Base-by-base conservation (phyloP, 2,113 vertebrate genomes). In the Heterocephalus glaber region DNA sequence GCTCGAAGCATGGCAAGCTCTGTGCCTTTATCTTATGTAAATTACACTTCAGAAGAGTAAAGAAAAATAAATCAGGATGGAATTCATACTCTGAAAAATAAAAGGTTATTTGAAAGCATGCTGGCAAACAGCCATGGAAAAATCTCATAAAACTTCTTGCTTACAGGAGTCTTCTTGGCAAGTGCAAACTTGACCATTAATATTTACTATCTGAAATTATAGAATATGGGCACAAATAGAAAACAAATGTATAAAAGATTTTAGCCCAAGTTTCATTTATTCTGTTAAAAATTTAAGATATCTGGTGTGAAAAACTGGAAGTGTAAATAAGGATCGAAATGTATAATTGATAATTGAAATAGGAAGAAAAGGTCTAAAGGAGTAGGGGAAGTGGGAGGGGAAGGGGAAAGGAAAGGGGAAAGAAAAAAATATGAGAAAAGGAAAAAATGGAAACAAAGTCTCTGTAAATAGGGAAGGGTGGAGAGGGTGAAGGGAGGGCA, bases 181-280 rank as follows among this genome's bases (percentile, higher is more conserved):
- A 92, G 44, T 81, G 17, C 35, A 56, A 76, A 65, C 49, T 63
- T 92, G 76, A 92, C 86, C 81, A 86, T 79, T 79, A 82, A n/a
- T 41, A 84, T 88, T 94, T 80, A 56, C 20, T 89, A 89, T 68
- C 54, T 94, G 90, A 95, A 82, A 61, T 92, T 81, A 3, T 61
- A 9, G 41, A 86, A 82, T 14, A 81, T 90, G 24, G 54, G 17
- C 16, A 79, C 20, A 94, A 90, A 58, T 85, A 30, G 56, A 56
- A 90, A 72, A 52, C 26, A 8, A 61, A 4, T 65, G 17, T 58
- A 74, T 91, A 38, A 89, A 52, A 41, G 20, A 79, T 95, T 91
- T 87, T 58, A 92, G 44, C 66, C 47, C 58, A 28, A 68, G 13
- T 63, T 66, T 80, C 77, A 58, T 89, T 95, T 95, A 56, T 47